Evolutionary conservation across 2,888 invertebrate genomes (phyloP), one percentile per base, ranked within the genome.

Genomic region (Epistrophella euchroma): DNA sequence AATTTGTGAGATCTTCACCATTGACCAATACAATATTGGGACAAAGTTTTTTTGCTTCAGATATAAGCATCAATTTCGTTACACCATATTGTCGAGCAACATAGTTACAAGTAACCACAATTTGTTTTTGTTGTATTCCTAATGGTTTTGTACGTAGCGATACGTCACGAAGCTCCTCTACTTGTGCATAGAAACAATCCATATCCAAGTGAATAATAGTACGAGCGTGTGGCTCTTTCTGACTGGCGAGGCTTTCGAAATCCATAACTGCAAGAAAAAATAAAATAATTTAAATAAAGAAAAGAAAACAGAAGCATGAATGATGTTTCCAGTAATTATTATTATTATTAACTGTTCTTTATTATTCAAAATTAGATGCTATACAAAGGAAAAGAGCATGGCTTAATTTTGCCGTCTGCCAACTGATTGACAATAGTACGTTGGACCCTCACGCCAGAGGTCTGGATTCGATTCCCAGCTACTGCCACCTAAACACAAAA

Each of bases 141-240:
- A 97, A 92, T 35, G 97, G 96, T 89, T 95, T 94, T 72, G 93
- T 93, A 86, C 94, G 93, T 72, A 96, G 92, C 89, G 94, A 93
- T 4, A 96, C 96, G 91, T 96, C 94, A 88, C 94, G 94, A 77
- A 96, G 91, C 94, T 96, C 96, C 93, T 97, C 97, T 88, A 97
- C 96, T 94, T 97, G 97, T 82, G 97, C 97, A 93, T 97, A 97
- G 93, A 96, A 97, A 91, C 96, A 97, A 91, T 97, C 97, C 91
- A 97, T 93, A 91, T 97, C 97, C 89, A 97, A 93, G 91, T 97
- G 97, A 90, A 97, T 94, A 88, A 97, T 96, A 85, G 95, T 95
- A 90, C 94, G 94, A 72, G 94, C 93, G 92, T 97, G 97, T 87
- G 90, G 90, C 56, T 92, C 92, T 86, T 89, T 91, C 71, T 89